Evolutionary conservation across 35 echinoderm and acorn worm species (phyloP).

Genomic region (Diadema setosum): DNA sequence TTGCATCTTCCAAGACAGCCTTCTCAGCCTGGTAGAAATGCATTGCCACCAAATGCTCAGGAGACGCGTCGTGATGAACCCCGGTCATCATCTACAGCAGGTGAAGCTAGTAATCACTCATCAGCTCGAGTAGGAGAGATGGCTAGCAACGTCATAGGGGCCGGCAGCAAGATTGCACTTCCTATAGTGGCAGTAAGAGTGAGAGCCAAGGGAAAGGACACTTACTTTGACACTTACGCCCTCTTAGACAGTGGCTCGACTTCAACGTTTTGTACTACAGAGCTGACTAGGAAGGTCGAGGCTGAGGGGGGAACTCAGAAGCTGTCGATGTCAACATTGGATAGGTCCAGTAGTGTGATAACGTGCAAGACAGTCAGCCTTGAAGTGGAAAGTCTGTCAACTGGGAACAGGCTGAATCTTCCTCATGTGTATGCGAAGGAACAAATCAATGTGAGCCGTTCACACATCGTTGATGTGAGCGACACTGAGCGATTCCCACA

Average conservation of each 20-base stretch:
- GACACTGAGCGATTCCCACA: no score
- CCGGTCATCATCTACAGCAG: neutral
- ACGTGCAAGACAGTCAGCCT: neutral
- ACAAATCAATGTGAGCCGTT: no score
- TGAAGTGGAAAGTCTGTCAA: neutral
- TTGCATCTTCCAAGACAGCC: neutral
- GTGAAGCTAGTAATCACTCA: neutral
- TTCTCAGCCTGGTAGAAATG: neutral
- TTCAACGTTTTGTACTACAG: slow-evolving; percentile 22
- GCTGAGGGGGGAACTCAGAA: neutral
- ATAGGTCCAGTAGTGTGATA: neutral
- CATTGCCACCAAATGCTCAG: neutral
- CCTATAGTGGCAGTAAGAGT: slow-evolving; percentile 20
- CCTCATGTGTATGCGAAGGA: no score
- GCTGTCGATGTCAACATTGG: slow-evolving; percentile 22
- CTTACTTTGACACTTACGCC: slow-evolving; percentile 15
- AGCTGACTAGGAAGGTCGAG: neutral
- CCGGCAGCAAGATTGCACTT: neutral
- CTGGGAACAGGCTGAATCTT: neutral
- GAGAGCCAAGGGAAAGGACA: neutral
- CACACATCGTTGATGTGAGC: no score
- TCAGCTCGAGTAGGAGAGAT: neutral
- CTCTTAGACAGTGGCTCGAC: slow-evolving; percentile 58
- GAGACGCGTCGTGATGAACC: neutral
- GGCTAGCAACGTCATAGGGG: neutral